These are phyloP conservation scores for Poeciliopsis turrubarensis DNA, from an alignment of 2,113 vertebrate species.

Conservation along the genomic window DNA sequence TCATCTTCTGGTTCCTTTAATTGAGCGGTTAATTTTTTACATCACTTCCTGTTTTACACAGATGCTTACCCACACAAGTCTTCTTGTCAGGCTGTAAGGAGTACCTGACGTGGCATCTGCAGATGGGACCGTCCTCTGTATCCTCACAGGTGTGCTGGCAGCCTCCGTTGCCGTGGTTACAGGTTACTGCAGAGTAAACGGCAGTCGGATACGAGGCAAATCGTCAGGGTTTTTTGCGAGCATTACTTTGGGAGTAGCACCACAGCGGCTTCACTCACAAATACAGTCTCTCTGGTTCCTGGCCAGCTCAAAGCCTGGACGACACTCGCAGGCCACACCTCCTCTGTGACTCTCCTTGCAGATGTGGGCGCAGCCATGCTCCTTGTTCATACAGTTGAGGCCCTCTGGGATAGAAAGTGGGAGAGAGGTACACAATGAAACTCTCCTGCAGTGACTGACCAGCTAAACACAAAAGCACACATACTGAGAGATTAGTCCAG, in stretches of 20 bases:
- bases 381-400: slow-evolving; percentile 98
- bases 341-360: slow-evolving; percentile 94
- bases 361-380: slow-evolving; percentile 96
- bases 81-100: slow-evolving; percentile 86
- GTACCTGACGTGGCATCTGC: slow-evolving; percentile 92
- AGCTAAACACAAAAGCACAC: slow-evolving; percentile 64
- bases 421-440: slow-evolving; percentile 73
- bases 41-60: not conserved
- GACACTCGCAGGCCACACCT: slow-evolving; percentile 92
- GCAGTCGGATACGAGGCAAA: slow-evolving; percentile 28
- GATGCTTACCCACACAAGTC: slow-evolving; percentile 90
- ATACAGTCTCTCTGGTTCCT: slow-evolving; percentile 93
- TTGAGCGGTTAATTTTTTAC: not conserved
- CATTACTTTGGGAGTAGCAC: not conserved
- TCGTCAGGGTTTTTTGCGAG: not conserved
- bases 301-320: slow-evolving; percentile 95
- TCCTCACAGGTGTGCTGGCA: slow-evolving; percentile 97
- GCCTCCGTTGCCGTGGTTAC: slow-evolving; percentile 96
- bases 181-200: slow-evolving; percentile 86
- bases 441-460: slow-evolving; percentile 73
- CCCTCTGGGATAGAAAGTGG: slow-evolving; percentile 86
- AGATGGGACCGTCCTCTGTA: slow-evolving; percentile 87
- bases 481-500: slow-evolving; percentile 64
- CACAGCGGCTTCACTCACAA: slow-evolving; percentile 78
- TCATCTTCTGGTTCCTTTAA: not conserved